These are phyloP conservation scores for Archaeoteleia sp. DNA, from an alignment of 2,888 invertebrate genomes.

Conservation along the genomic window DNA sequence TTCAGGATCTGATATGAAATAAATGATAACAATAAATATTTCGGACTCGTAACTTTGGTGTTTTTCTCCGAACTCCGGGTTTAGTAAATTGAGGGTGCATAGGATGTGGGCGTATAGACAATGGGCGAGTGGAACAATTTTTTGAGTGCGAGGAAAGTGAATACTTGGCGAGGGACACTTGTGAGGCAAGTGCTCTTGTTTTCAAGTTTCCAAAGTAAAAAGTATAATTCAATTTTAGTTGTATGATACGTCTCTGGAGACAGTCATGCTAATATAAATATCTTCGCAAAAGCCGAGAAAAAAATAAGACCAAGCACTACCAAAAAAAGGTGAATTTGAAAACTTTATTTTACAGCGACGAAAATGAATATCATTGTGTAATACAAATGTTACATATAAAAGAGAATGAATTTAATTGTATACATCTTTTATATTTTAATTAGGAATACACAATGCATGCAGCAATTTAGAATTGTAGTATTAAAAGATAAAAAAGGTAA, in stretches of 20 bases:
- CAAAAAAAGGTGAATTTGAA: no score
- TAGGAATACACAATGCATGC: no score
- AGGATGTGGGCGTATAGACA: constrained; percentile 28
- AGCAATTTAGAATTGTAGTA: no score
- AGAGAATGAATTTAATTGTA: no score
- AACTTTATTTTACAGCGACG: no score
- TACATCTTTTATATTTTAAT: no score
- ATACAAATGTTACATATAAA: no score
- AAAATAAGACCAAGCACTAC: no score
- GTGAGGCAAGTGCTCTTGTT: constrained; percentile 36
- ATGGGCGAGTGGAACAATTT: constrained; percentile 48
- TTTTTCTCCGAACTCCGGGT: constrained; percentile 21
- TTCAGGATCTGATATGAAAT: constrained; percentile 19
- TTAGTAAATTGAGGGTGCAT: constrained; percentile 40
- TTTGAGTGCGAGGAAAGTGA: constrained; percentile 45
- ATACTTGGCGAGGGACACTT: constrained; percentile 23
- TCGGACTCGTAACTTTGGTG: constrained; percentile 19
- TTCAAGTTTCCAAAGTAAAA: constrained; percentile 29
- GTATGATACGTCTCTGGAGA: constrained; percentile 35
- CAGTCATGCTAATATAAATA: constrained; percentile 27
- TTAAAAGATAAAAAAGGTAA: no score
- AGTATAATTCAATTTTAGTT: constrained; percentile 40
- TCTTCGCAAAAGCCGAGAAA: constrained; percentile 21
- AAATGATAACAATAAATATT: constrained; percentile 35
- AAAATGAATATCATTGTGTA: no score